Percentiles rank a stretch among this genome's conserved stretches.
Evolutionary conservation across 2,888 invertebrate species (phyloP).

Genomic region (Orthosia cruda): DNA sequence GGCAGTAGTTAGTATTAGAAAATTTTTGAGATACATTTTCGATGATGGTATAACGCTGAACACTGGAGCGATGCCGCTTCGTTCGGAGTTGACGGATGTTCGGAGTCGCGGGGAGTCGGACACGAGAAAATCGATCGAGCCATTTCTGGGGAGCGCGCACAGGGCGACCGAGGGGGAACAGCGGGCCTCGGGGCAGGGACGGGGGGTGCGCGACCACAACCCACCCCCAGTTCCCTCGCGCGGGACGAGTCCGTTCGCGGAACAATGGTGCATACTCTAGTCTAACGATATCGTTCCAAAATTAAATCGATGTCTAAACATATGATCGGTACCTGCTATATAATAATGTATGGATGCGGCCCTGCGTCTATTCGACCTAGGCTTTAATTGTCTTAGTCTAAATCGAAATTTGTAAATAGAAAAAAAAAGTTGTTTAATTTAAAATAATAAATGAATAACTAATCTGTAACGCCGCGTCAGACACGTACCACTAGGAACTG

Average conservation of each 20-base stretch:
- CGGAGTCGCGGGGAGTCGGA: conserved; percentile 52
- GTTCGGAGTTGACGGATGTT: conserved; percentile 64
- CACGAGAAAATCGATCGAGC: conserved; percentile 70
- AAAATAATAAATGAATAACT: conserved; percentile 73
- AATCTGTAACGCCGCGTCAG: conserved; percentile 79
- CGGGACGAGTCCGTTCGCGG: conserved; percentile 82
- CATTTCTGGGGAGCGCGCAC: conserved; percentile 70
- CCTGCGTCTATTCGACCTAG: conserved; percentile 91
- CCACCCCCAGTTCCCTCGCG: conserved; percentile 64
- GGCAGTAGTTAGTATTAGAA: conserved; percentile 82
- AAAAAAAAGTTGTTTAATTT: conserved; percentile 84
- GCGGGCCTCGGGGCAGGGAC: conserved; percentile 72
- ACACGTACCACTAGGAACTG: conserved; percentile 72
- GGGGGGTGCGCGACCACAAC: conserved; percentile 65
- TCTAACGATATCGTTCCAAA: conserved; percentile 84
- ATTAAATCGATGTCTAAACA: conserved; percentile 83
- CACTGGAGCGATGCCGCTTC: conserved; percentile 63
- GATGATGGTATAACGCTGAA: conserved; percentile 69
- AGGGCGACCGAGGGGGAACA: conserved; percentile 56
- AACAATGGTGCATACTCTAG: conserved; percentile 89
- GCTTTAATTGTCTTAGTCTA: conserved; percentile 91
- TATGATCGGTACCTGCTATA: conserved; percentile 90
- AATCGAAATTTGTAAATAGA: conserved; percentile 91
- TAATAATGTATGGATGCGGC: conserved; percentile 91
- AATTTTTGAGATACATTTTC: conserved; percentile 85